Base-by-base conservation (phyloP, 2,888 invertebrate genomes). In the Agonopterix heracliana region DNA sequence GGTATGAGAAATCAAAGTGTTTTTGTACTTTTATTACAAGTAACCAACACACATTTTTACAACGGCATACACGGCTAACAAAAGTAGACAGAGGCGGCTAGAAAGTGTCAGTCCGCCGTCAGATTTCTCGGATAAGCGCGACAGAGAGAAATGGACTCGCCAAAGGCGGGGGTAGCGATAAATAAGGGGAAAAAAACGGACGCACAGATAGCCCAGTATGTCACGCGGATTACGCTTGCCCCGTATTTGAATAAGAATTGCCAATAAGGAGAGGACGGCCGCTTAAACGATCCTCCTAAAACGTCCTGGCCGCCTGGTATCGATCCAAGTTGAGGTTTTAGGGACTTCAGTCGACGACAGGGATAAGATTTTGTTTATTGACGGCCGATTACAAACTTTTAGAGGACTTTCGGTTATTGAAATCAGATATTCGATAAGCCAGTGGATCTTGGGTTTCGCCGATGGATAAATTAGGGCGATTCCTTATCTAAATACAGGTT, bases 201-300 rank as follows among this genome's bases (percentile, higher is more conserved):
- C 80, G 76, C 65, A 65, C 71, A 78, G 78, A 80, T 79, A 75
- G 77, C 71, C 76, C 76, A 75, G 82, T 80, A 78, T 82, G 85
- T 84, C 83, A 76, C 71, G 63, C 68, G 77, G 84, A 85, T 83
- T 84, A 82, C 78, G 68, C 70, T 55, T 69, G 68, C 64, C 66
- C 74, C 74, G 72, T 81, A 82, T 85, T 86, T 85, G 81, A 87
- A 86, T 87, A 82, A 79, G 81, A 84, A 86, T 86, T 78, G 83
- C 78, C 80, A 83, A 84, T 82, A 83, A 81, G 68, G 66, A 71
- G 65, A 59, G 64, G 59, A 57, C 67, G 69, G 65, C 54, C 66
- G 69, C 65, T 75, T 75, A 69, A 74, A 73, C 71, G 70, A 66
- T 67, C 66, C 69, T 72, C 68, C 68, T 67, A 62, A 70, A 74